Evolutionary conservation across 2,113 vertebrate genomes (phyloP), one percentile per base, ranked within the genome.

Genomic region (Geococcyx californianus): DNA sequence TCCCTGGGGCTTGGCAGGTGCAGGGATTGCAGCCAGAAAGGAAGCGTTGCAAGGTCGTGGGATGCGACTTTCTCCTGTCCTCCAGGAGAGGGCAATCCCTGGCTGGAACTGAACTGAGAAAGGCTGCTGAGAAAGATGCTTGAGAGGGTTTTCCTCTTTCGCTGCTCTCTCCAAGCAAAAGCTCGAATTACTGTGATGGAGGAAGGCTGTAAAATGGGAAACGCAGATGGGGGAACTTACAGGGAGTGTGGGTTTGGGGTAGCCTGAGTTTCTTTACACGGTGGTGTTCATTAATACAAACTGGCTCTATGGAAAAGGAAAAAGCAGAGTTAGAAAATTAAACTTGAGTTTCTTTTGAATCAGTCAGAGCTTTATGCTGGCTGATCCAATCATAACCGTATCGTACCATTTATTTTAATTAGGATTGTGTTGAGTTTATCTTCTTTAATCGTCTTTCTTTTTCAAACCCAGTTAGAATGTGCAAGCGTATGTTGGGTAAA

Each of bases 1-100:
- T 21, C 59, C 64, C 56, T 13, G 56, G 13, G 17, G 4, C 29
- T 10, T 12, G 63, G 34, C 77, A 84, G 85, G 68, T 69, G 60
- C n/a, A 10, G 36, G 73, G 33, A 11, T 55, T n/a, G 1, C 34
- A 66, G 24, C 69, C 23, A 5, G 1, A 23, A 25, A 34, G 47
- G 56, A 55, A 45, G 15, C 42, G 17, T 1, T 21, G 26, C 3
- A 15, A 68, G 25, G 19, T 23, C 5, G 13, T 9, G 84, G 56
- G 60, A 42, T 89, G 91, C 2, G 36, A 89, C 25, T 72, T 84
- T 59, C 84, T n/a, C 51, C 51, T 26, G 20, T 69, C 78, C 56
- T 97, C 96, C 97, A 95, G 96, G 90, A 97, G 97, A 89, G 97
- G 97, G 97, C 97, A 97, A 92, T 11, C 76, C 94, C 54, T 56